Evolutionary conservation across 2,888 invertebrate genomes (phyloP), one percentile per base, ranked within the genome.

Genomic region (Melipona beecheii): DNA sequence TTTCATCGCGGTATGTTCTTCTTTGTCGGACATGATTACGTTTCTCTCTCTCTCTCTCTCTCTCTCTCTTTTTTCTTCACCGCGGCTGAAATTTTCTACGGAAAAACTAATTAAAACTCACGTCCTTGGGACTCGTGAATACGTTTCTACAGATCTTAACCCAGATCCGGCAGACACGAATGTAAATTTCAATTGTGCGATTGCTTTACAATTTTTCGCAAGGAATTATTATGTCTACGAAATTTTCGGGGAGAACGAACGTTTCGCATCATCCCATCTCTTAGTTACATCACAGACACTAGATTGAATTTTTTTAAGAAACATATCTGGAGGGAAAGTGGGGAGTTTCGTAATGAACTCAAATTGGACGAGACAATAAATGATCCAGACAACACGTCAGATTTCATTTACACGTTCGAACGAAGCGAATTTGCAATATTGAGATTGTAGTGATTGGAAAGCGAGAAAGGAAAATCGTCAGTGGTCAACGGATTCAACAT

Each of bases 61-160:
- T 19, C 2, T 54, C 21, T 3, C 11, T 56, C 11, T n/a, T 21
- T 0, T 52, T 19, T 27, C 4, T 60, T 19, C 19, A 1, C 3
- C 31, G 9, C 4, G 31, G 19, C 60, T 50, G 52, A 60, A 60
- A 76, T 60, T 70, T 60, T 70, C 70, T 17, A 60, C 70, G 50
- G 43, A 36, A 58, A 70, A 76, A 76, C 60, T 76, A 70, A 76
- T 76, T 76, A 70, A 36, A 76, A 36, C 70, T 36, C 60, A 17
- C 60, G 50, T 31, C 19, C 36, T 60, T n/a, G 49, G 70, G 50
- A 24, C 36, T 58, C 13, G 60, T 76, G 75, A 76, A 76, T 50
- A 68, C 49, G 60, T 50, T 68, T 31, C n/a, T 58, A 21, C 70
- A 76, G 60, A 36, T 50, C 60, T 62, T 70, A 76, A 76, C 75